Base-by-base conservation (phyloP, 2,888 invertebrate genomes). In the Nomada fucata region DNA sequence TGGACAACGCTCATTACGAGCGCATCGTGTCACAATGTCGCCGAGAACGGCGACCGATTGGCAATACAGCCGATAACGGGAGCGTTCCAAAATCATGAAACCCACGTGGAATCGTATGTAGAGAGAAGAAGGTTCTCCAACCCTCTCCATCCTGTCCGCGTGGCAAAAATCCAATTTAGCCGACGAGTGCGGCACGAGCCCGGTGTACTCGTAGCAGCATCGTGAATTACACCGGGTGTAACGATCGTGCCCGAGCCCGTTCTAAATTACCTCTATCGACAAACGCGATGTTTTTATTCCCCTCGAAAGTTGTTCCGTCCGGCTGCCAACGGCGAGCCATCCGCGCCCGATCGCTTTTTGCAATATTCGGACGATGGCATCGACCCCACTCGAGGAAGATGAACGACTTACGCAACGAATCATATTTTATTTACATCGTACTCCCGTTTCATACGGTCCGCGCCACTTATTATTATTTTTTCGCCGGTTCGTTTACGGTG, bases 171-270 rank as follows among this genome's bases (percentile, higher is more conserved):
- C 82, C 82, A 83, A 83, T 83, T 83, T 83, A 82, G 50, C 75
- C 83, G 83, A 82, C 82, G 79, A 82, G 79, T 82, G 65, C 57
- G 65, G 75, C 52, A 68, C 63, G 67, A 68, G 70, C 44, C 52
- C 36, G 65, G 63, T 79, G 61, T 76, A 82, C 75, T 75, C 78
- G 75, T 52, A 76, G 72, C 70, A 52, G 77, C 79, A 36, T 63
- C 77, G 84, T 84, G 84, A 86, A 84, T 86, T 86, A 86, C 76
- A 79, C 60, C 67, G 59, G 26, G 79, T 71, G 75, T 83, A 83
- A 83, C 76, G 74, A 79, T 76, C 71, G 70, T 73, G 50, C 74
- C 73, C 81, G 68, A 63, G 72, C 20, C 60, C 75, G 47, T 70
- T 65, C 68, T 77, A 77, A 86, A 86, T 86, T 84, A 76, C 75